These are phyloP conservation scores for Wiebesia pumilae DNA, from an alignment of 1,140 invertebrate species.

Conservation along the genomic window DNA sequence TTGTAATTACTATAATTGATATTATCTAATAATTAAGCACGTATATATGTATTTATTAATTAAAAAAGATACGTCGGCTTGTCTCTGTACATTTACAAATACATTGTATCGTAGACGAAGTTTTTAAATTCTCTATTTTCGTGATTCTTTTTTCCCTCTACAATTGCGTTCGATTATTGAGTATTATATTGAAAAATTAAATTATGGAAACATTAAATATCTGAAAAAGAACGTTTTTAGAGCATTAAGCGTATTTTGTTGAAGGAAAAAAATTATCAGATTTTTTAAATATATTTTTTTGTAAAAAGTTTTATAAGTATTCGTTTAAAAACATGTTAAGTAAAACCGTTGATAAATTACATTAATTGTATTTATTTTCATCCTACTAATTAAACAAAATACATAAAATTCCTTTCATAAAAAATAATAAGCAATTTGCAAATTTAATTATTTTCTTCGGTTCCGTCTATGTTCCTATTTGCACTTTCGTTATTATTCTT, in stretches of 20 bases:
- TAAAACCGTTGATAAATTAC: conserved; percentile 9
- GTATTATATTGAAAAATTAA: neutral
- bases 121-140: conserved; percentile 30
- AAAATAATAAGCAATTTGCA: neutral
- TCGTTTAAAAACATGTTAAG: conserved; percentile 18
- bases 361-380: neutral
- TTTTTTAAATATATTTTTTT: conserved; percentile 21
- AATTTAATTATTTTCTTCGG: neutral
- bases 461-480: neutral
- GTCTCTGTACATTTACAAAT: conserved; percentile 65
- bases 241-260: conserved; percentile 7
- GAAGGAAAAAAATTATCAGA: conserved; percentile 7
- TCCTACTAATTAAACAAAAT: neutral
- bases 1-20: conserved; percentile 62
- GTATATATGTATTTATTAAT: conserved; percentile 71
- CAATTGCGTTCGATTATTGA: neutral
- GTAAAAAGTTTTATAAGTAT: conserved; percentile 44
- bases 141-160: neutral
- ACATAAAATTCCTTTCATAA: neutral
- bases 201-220: neutral
- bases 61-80: conserved; percentile 54
- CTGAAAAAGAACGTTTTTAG: neutral
- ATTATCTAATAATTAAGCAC: conserved; percentile 61
- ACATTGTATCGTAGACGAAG: conserved; percentile 61
- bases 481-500: neutral